Evolutionary conservation across 2,113 vertebrate species (phyloP).

Genomic region (Pristiophorus japonicus): DNA sequence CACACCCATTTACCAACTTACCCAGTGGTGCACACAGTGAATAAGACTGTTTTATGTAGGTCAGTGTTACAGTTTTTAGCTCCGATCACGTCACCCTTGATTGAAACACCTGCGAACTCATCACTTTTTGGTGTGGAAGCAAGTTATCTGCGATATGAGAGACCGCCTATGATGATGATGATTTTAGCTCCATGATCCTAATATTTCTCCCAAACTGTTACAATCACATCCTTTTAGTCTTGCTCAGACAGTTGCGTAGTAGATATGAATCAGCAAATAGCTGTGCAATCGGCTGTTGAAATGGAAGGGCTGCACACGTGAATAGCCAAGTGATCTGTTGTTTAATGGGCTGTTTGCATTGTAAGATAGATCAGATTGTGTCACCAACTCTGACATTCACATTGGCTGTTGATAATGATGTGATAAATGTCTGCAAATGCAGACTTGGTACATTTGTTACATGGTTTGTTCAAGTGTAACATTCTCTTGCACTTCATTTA

Average conservation of each 20-base stretch:
- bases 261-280: not conserved
- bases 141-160: no score
- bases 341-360: not conserved
- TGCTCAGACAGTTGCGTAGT: not conserved
- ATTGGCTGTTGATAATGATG: not conserved
- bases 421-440: not conserved
- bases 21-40: not conserved
- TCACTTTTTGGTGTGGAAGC: no score
- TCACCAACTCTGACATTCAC: not conserved
- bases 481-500: not conserved
- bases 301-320: not conserved
- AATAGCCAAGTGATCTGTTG: not conserved
- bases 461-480: not conserved
- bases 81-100: no score
- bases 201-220: not conserved
- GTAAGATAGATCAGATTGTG: not conserved
- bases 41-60: not conserved
- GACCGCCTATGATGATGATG: no score
- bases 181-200: not conserved
- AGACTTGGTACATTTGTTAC: not conserved
- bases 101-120: no score
- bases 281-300: not conserved
- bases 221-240: not conserved
- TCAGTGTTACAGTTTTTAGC: not conserved
- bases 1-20: not conserved